phyloP scores from a whole-genome alignment of 2,797 vertebrate genomes.

The Cynodonichthys magdalenae region DNA sequence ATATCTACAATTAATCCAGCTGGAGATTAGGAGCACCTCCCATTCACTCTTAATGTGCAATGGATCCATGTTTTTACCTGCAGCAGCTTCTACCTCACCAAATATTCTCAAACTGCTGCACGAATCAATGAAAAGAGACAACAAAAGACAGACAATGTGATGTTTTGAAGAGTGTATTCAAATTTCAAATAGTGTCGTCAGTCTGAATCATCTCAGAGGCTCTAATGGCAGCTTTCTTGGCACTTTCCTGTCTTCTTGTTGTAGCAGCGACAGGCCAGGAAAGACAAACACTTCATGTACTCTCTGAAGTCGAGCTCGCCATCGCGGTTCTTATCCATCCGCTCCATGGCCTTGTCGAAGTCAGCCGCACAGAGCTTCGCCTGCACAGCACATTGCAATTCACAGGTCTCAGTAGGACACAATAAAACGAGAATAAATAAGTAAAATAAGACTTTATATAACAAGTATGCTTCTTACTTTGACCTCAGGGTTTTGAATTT shows the following conservation, averaged over 20 bases:
- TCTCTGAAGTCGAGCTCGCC: slow-evolving; percentile 60
- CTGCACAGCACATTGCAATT: slow-evolving; percentile 54
- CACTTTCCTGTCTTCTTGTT: slow-evolving; percentile 5
- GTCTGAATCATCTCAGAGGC: not conserved
- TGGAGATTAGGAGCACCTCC: too few species aligned
- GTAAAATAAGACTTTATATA: too few species aligned
- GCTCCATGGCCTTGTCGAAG: slow-evolving; percentile 33
- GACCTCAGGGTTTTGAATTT: slow-evolving; percentile 40
- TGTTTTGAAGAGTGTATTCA: too few species aligned
- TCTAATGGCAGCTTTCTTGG: not conserved
- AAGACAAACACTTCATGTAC: slow-evolving; percentile 41
- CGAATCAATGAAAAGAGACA: not conserved
- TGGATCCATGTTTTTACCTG: not conserved
- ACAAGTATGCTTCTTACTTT: slow-evolving; percentile 43
- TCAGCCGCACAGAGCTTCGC: slow-evolving; percentile 36
- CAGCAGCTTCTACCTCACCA: not conserved
- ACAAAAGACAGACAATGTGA: not conserved
- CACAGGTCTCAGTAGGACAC: not conserved
- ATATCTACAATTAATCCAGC: too few species aligned
- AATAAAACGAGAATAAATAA: not conserved
- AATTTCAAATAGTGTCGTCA: not conserved
- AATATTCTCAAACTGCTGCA: not conserved
- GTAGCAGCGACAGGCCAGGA: slow-evolving; percentile 37
- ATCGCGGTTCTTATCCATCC: slow-evolving; percentile 58
- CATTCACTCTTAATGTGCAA: too few species aligned